These are phyloP conservation scores for Phortica magna DNA, from an alignment of 2,888 invertebrate species.

Conservation along the genomic window DNA sequence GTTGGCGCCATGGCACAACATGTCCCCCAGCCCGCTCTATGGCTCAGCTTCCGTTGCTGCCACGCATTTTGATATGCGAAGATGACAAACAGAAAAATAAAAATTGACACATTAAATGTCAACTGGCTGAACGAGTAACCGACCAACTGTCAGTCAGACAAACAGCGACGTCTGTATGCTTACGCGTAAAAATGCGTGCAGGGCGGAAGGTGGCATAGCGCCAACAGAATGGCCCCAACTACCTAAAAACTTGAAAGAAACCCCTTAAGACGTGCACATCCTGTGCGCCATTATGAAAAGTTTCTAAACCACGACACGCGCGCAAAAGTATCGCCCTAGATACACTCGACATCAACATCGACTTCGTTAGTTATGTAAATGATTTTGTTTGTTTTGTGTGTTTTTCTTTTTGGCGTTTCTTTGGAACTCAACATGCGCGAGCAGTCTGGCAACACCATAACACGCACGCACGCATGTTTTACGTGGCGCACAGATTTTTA, in stretches of 20 bases:
- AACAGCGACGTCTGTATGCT: background rate
- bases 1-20: background rate
- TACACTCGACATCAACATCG: conserved; percentile 45
- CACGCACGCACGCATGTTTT: conserved; percentile 61
- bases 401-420: conserved; percentile 48
- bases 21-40: background rate
- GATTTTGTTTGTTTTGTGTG: conserved; percentile 64
- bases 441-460: conserved; percentile 68
- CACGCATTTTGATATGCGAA: conserved; percentile 20
- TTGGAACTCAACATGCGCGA: conserved; percentile 4
- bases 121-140: background rate
- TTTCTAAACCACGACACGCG: conserved; percentile 59
- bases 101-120: conserved; percentile 64
- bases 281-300: conserved; percentile 50
- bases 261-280: conserved; percentile 43
- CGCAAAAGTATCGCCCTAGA: conserved; percentile 37
- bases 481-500: conserved; percentile 64
- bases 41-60: conserved; percentile 1
- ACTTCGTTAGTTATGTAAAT: conserved; percentile 71
- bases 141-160: background rate
- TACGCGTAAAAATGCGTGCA: background rate
- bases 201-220: too few relatives aligned
- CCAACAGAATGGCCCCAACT: background rate
- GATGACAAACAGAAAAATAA: conserved; percentile 48
- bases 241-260: background rate